Percentiles rank a stretch among this genome's conserved stretches.
phyloP scores from a whole-genome alignment of 2,888 invertebrate species.

The Lypha dubia region DNA sequence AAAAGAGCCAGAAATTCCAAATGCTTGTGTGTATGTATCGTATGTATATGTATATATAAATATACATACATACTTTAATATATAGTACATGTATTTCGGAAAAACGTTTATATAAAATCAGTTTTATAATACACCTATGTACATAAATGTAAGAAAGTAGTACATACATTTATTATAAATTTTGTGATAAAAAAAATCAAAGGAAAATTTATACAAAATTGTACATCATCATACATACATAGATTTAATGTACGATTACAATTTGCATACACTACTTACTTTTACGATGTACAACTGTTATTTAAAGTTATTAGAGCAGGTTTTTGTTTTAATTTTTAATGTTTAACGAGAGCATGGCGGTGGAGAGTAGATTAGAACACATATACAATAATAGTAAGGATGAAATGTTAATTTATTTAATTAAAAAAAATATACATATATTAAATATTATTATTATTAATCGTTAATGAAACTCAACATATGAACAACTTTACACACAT shows the following conservation, averaged over 20 bases:
- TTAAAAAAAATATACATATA: slow-evolving; percentile 10
- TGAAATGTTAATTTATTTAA: slow-evolving; percentile 52
- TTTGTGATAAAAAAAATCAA: slow-evolving; percentile 53
- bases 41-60: neutral
- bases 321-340: slow-evolving; percentile 66
- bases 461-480: slow-evolving; percentile 24
- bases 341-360: slow-evolving; percentile 77
- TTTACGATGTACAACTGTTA: slow-evolving; percentile 79
- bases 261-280: slow-evolving; percentile 77
- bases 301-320: slow-evolving; percentile 64
- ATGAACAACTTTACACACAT: slow-evolving; percentile 27
- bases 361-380: slow-evolving; percentile 74
- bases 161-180: slow-evolving; percentile 37
- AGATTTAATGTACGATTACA: slow-evolving; percentile 55
- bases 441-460: too few relatives aligned
- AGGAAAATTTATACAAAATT: slow-evolving; percentile 52
- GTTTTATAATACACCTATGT: slow-evolving; percentile 43
- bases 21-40: neutral
- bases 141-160: slow-evolving; percentile 44
- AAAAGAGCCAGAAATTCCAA: slow-evolving; percentile 2
- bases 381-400: slow-evolving; percentile 63
- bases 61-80: neutral
- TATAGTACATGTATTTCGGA: slow-evolving; percentile 14
- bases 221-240: slow-evolving; percentile 59
- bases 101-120: slow-evolving; percentile 27